Percentiles rank a stretch among this genome's conserved stretches.
Conservation (phyloP, 2,797 vertebrate species). For the Poecilia gillii region DNA sequence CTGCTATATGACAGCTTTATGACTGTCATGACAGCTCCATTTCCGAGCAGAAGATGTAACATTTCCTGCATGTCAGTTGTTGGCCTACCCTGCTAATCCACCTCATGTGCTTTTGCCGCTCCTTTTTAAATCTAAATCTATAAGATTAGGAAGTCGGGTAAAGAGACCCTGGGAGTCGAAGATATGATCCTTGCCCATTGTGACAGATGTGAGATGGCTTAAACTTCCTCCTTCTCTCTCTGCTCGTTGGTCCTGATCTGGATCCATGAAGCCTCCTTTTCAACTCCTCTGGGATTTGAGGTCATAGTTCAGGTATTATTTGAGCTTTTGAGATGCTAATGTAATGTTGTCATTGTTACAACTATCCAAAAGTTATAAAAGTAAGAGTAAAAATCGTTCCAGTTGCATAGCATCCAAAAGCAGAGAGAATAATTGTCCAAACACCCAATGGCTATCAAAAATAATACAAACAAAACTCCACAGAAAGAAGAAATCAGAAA, state of each 20-base stretch:
- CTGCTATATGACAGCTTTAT: background rate
- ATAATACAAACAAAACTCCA: background rate
- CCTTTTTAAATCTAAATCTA: background rate
- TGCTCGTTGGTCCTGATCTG: background rate
- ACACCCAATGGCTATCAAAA: background rate
- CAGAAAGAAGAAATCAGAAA: background rate
- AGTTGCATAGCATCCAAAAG: background rate
- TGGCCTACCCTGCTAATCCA: background rate
- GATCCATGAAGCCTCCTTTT: background rate
- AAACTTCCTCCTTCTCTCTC: background rate
- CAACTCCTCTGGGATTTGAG: background rate
- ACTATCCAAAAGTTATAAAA: background rate
- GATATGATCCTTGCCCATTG: background rate
- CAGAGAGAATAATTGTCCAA: background rate
- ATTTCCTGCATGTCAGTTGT: background rate
- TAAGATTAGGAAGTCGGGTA: background rate
- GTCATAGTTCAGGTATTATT: background rate
- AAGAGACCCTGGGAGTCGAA: background rate
- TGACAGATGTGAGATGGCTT: background rate
- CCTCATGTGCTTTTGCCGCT: background rate
- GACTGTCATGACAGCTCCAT: background rate
- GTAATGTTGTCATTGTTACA: background rate
- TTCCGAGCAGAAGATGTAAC: background rate
- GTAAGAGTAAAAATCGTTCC: background rate
- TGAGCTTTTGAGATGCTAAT: conserved; percentile 1